A percentile compares a stretch with the other conserved stretches of the same genome.
phyloP scores from a whole-genome alignment of 2,888 invertebrate genomes.

The Arge pagana region DNA sequence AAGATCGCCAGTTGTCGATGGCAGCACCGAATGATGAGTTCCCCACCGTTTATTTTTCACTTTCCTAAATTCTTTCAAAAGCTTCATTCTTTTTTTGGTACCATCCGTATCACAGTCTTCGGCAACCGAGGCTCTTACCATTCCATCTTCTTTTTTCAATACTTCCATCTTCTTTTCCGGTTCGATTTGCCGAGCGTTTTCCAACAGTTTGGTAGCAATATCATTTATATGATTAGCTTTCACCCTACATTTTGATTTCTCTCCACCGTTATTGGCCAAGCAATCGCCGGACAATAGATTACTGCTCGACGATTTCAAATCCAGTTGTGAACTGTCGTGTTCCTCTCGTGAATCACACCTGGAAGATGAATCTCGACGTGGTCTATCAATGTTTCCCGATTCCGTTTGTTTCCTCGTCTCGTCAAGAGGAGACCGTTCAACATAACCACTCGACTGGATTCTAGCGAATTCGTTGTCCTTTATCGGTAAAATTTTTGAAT shows the following conservation, averaged over 20 bases:
- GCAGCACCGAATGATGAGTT: too few species aligned
- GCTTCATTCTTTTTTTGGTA: constrained; percentile 31
- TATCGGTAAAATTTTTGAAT: too few species aligned
- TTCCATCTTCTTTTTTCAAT: neutral
- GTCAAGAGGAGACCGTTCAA: neutral
- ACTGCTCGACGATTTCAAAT: neutral
- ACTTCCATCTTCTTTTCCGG: constrained; percentile 4
- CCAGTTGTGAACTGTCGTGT: too few species aligned
- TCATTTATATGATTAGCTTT: constrained; percentile 21
- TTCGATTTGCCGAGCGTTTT: constrained; percentile 19
- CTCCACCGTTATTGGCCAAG: neutral
- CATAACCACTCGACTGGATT: too few species aligned
- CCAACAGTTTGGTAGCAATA: constrained; percentile 19
- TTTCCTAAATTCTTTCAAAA: constrained; percentile 38
- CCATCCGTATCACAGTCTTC: constrained; percentile 1
- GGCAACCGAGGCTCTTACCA: neutral
- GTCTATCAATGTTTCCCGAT: neutral
- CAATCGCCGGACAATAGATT: neutral
- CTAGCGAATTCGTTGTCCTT: too few species aligned
- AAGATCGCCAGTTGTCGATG: too few species aligned
- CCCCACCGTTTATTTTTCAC: constrained; percentile 33
- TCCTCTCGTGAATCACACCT: too few species aligned
- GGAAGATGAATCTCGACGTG: too few species aligned
- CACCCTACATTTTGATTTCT: constrained; percentile 6
- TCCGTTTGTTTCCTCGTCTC: neutral